Base-by-base conservation (phyloP, 2,797 vertebrate genomes). In the Cichlasoma orientale region DNA sequence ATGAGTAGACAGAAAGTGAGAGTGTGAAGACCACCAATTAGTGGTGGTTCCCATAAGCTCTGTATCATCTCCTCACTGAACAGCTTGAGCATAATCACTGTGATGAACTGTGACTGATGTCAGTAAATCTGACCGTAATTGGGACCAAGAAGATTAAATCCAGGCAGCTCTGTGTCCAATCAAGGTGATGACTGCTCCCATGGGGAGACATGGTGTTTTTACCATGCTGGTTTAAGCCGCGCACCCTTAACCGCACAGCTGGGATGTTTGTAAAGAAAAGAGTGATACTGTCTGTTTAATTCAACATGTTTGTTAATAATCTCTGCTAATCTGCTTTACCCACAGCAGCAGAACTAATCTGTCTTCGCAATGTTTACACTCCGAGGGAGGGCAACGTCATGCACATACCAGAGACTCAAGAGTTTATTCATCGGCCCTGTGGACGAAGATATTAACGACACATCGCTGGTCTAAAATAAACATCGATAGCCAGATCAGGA, bases 71-170 rank as follows among this genome's bases (percentile, higher is more conserved):
- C 93, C 85, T 90, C 87, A 83, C 92, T 92, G 95, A 96, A 94
- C 92, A 94, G 96, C 95, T 94, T 95, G 95, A 85, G 92, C 91
- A 93, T 96, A 95, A 97, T 95, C 95, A 95, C 83, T 92, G 74
- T 89, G 95, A 92, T 93, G 93, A 96, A 93, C 95, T 96, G 93
- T 95, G 95, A 96, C 93, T 96, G 95, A 96, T 96, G 95, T 91
- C 94, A 84, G 90, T 92, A 95, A 96, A 96, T 97, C 96, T 94
- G 95, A 86, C 89, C 94, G 95, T 96, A 96, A 96, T 96, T 94
- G 93, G 95, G 92, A 90, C 92, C 93, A 86, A 91, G 92, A 94
- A 94, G 94, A 96, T 92, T 95, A 94, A 96, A 95, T 95, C 77
- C 94, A 81, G 68, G 81, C 88, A 75, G 81, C 72, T 68, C 83